These are phyloP conservation scores for Taphrorychus bicolor DNA, from an alignment of 2,888 invertebrate genomes.

Conservation along the genomic window DNA sequence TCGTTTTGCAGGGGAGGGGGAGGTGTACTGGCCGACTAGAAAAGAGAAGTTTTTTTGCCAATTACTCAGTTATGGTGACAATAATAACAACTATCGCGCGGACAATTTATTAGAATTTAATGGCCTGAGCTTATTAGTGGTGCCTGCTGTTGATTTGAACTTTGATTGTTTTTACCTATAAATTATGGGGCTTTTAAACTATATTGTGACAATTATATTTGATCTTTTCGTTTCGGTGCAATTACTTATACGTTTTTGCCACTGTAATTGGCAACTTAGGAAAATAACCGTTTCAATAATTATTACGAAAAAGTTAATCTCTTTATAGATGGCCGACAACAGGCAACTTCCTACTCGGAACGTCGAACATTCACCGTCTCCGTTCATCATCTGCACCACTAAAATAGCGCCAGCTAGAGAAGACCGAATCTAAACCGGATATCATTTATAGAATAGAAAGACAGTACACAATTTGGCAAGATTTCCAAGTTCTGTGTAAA, in stretches of 20 bases:
- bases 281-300: background rate
- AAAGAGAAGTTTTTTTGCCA: background rate
- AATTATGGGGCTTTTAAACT: background rate
- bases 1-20: slow-evolving; percentile 60
- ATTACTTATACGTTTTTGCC: background rate
- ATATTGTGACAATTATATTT: background rate
- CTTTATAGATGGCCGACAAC: background rate
- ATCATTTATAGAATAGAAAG: slow-evolving; percentile 33
- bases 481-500: slow-evolving; percentile 36
- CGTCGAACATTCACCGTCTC: no score
- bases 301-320: background rate
- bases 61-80: background rate
- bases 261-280: background rate
- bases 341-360: background rate
- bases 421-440: slow-evolving; percentile 35
- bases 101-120: background rate
- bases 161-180: background rate
- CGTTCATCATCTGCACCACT: no score
- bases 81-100: background rate
- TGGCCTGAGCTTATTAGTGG: background rate
- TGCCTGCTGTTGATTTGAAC: background rate
- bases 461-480: slow-evolving; percentile 36
- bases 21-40: slow-evolving; percentile 11
- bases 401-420: slow-evolving; percentile 7
- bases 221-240: background rate